Conservation (phyloP, 2,797 vertebrate species). For the Chloroceryle amazona region DNA sequence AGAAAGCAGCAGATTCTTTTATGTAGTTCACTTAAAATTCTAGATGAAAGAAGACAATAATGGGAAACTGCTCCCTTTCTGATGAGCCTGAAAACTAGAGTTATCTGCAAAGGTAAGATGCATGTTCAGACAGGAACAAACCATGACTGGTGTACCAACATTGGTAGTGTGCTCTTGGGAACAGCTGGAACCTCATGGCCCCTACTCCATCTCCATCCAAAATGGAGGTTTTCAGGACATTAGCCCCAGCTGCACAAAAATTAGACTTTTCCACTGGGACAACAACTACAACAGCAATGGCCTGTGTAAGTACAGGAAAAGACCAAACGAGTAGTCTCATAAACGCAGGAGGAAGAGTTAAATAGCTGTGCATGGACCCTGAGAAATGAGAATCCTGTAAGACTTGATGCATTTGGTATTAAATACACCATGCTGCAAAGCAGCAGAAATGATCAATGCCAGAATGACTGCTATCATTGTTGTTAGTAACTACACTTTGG, state of each 20-base stretch:
- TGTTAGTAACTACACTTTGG: neutral
- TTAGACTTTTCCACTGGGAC: neutral
- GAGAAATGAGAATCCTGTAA: neutral
- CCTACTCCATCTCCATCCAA: neutral
- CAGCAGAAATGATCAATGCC: rapidly evolving
- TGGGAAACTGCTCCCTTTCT: constrained; percentile 18
- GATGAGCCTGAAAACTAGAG: constrained; percentile 35
- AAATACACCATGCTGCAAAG: neutral
- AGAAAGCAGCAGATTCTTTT: constrained; percentile 70
- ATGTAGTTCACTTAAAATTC: constrained; percentile 56
- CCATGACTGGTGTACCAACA: neutral
- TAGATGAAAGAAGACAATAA: constrained; percentile 36
- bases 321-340: neutral
- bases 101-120: constrained; percentile 17
- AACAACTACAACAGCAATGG: rapidly evolving
- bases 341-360: neutral
- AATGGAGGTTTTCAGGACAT: rapidly evolving
- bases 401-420: neutral
- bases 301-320: neutral
- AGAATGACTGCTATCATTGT: rapidly evolving
- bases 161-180: neutral
- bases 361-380: neutral
- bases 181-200: neutral
- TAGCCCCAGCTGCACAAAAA: neutral
- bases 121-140: neutral